Evolutionary conservation across 2,888 invertebrate species (phyloP).

Genomic region (Ariolimax columbianus): DNA sequence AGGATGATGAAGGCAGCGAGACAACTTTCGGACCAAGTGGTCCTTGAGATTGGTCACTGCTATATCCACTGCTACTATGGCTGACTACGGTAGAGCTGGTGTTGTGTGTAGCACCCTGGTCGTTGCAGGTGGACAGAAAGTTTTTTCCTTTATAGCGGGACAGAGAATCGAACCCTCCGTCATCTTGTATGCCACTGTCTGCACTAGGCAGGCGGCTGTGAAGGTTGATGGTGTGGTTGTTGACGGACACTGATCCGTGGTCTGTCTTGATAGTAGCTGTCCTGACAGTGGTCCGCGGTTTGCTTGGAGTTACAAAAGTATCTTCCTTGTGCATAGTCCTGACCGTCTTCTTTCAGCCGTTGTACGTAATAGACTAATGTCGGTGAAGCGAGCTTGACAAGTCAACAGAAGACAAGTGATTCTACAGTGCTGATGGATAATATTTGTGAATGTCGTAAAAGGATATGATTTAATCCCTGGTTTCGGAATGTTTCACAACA

Average conservation of each 20-base stretch:
- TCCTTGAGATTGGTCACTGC: conserved; percentile 3
- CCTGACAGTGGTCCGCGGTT: conserved; percentile 1
- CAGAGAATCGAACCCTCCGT: conserved; percentile 58
- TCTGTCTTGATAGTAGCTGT: not conserved
- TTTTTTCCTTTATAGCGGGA: conserved; percentile 59
- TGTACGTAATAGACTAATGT: not conserved
- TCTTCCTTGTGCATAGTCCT: conserved; percentile 33
- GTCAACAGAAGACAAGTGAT: too few species aligned
- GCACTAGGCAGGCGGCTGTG: conserved; percentile 44
- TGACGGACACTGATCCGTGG: not conserved
- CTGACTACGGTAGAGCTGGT: not conserved
- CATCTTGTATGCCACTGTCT: conserved; percentile 54
- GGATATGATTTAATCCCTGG: too few species aligned
- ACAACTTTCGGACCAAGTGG: not conserved
- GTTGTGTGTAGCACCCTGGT: not conserved
- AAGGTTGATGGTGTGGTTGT: not conserved
- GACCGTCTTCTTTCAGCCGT: not conserved
- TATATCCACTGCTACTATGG: conserved; percentile 3
- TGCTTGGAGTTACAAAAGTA: not conserved
- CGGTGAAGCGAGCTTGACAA: too few species aligned
- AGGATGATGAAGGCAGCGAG: not conserved
- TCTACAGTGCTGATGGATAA: too few species aligned
- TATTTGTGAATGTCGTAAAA: too few species aligned
- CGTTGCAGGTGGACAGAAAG: conserved; percentile 32
- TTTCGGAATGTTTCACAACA: too few species aligned